Evolutionary conservation across 2,888 invertebrate species (phyloP), one percentile per base, ranked within the genome.

Genomic region (Corbicula japonica): DNA sequence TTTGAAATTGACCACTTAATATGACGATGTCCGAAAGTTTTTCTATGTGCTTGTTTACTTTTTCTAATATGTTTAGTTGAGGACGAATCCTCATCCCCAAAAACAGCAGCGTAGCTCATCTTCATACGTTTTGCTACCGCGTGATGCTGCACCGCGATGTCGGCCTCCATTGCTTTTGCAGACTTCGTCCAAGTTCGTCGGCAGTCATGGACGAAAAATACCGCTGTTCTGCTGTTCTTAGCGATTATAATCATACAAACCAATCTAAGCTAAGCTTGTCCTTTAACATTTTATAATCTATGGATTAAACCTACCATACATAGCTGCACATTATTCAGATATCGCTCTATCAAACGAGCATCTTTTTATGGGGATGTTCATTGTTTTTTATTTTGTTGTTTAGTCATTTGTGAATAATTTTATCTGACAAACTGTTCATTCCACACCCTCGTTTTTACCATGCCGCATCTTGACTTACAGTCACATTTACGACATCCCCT

Each of bases 341-440:
- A n/a, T n/a, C n/a, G n/a, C n/a, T n/a, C n/a, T n/a, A n/a, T n/a
- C n/a, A n/a, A n/a, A n/a, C n/a, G n/a, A n/a, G n/a, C n/a, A n/a
- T n/a, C n/a, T n/a, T n/a, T n/a, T n/a, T n/a, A n/a, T n/a, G n/a
- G n/a, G n/a, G n/a, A n/a, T n/a, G n/a, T n/a, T n/a, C n/a, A n/a
- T n/a, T n/a, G n/a, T n/a, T n/a, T n/a, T n/a, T n/a, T n/a, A n/a
- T n/a, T n/a, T n/a, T n/a, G n/a, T n/a, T n/a, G n/a, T n/a, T n/a
- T n/a, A n/a, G n/a, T n/a, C n/a, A n/a, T n/a, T n/a, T 46, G n/a
- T n/a, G 21, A 5, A n/a, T 46, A 21, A 10, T n/a, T 10, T 46
- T 46, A 46, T 21, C 46, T 5, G 46, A 46, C 46, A 46, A 46
- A 46, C 46, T 46, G 46, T 46, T 46, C 46, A 46, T 46, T 46